phyloP scores from a whole-genome alignment of 2,888 invertebrate species.

The Myathropa florea region DNA sequence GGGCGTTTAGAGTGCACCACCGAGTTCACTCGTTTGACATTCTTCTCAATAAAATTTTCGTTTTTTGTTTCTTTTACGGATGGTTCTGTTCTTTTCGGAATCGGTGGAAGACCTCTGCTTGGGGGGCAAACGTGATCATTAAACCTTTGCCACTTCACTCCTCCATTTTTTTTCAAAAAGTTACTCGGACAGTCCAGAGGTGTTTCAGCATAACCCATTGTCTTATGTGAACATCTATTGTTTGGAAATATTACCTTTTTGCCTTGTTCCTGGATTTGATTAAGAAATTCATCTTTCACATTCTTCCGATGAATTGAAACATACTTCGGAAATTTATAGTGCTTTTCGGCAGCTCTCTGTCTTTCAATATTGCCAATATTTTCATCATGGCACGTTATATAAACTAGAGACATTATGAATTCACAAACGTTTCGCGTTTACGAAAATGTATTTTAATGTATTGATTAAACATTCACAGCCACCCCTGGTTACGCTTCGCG shows the following conservation, averaged over 20 bases:
- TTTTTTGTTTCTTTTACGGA: neutral
- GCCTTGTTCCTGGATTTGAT: slow-evolving; percentile 79
- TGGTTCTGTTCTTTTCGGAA: slow-evolving; percentile 79
- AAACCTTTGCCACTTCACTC: slow-evolving; percentile 79
- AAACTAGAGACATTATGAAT: slow-evolving; percentile 84
- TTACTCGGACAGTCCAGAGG: slow-evolving; percentile 83
- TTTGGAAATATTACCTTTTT: slow-evolving; percentile 81
- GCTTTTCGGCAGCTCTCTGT: slow-evolving; percentile 80
- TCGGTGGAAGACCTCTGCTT: slow-evolving; percentile 80
- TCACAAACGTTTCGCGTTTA: neutral
- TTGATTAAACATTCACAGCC: neutral
- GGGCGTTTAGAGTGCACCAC: slow-evolving; percentile 83
- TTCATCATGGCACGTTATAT: slow-evolving; percentile 86
- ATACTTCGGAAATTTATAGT: slow-evolving; percentile 79
- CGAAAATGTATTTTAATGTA: neutral
- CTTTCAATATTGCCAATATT: slow-evolving; percentile 84
- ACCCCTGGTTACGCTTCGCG: neutral
- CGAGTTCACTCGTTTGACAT: slow-evolving; percentile 83
- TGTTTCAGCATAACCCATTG: slow-evolving; percentile 86
- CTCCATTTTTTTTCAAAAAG: slow-evolving; percentile 85
- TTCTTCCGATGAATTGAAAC: slow-evolving; percentile 39
- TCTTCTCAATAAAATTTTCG: slow-evolving; percentile 80
- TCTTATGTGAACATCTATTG: slow-evolving; percentile 82
- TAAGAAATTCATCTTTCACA: slow-evolving; percentile 72
- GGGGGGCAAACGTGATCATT: slow-evolving; percentile 78